Base-by-base conservation (phyloP, 2,888 invertebrate genomes). In the Glaucopsyche alexis region DNA sequence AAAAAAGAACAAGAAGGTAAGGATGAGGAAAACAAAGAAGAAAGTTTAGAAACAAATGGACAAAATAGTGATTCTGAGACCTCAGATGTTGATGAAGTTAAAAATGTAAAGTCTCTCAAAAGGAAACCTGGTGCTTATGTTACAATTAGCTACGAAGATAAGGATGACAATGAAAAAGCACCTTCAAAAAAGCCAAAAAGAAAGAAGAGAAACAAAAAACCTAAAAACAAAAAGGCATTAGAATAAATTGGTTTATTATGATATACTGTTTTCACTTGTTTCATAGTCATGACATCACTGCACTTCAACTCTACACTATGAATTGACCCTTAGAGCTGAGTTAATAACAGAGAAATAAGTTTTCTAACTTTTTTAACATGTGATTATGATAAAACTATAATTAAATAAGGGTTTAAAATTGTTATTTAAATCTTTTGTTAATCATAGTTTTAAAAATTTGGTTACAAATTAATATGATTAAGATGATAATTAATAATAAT, bases 41-140 rank as follows among this genome's bases (percentile, higher is more conserved):
- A 81, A 75, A 65, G 16, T 67, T 40, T 72, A 42, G 76, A 79
- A 71, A 79, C 79, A 71, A 76, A 74, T 66, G 78, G 78, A 72
- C 80, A 83, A 16, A 78, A 80, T 55, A 77, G 47, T 76, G 79
- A 81, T 29, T 82, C 81, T 79, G 84, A 84, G 40, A 80, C 81
- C 75, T 83, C 84, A 71, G 85, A 87, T 74, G 81, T 83, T 71
- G 77, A 80, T 52, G 76, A 79, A 47, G 77, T 60, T 9, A 75
- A 80, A 73, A 74, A 76, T 38, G 65, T 77, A 72, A 55, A 76
- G 52, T 77, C 80, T 73, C 76, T 76, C 9, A 91, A 90, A 79
- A 85, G 87, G 66, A 90, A 89, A 80, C 84, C 85, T 67, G 89
- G 90, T 67, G 89, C 89, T 74, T 91, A 86, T 87, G 92, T 93